phyloP scores from a whole-genome alignment of 1,140 invertebrate species.

The Bombus fervidus region DNA sequence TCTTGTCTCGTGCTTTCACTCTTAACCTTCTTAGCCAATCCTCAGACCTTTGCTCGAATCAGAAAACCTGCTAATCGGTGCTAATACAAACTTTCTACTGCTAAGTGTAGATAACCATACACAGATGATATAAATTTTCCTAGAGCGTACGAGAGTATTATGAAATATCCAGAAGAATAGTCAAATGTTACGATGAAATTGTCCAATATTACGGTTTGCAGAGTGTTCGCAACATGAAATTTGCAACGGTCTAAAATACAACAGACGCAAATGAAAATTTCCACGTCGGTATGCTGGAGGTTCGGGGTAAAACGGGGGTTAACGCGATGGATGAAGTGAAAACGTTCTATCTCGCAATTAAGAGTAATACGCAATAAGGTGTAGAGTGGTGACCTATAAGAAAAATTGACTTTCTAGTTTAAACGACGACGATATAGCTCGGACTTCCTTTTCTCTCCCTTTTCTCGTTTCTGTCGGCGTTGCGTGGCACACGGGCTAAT shows the following conservation, averaged over 20 bases:
- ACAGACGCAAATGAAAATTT: not conserved
- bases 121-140: not conserved
- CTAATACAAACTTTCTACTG: not conserved
- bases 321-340: constrained; percentile 41
- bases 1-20: no score
- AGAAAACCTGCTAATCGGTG: not conserved
- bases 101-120: not conserved
- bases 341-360: constrained; percentile 76
- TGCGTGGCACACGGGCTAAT: constrained; percentile 73
- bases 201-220: not conserved
- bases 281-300: not conserved
- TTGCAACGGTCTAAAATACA: not conserved
- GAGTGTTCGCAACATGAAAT: not conserved
- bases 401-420: constrained; percentile 77
- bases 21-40: no score
- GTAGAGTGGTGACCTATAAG: constrained; percentile 74
- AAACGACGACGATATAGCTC: constrained; percentile 23
- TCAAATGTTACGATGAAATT: not conserved
- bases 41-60: no score
- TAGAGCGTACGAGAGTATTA: not conserved
- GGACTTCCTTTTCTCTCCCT: not conserved
- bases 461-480: constrained; percentile 44
- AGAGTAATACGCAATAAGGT: constrained; percentile 68
- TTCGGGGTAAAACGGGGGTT: not conserved
- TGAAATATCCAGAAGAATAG: not conserved